Evolutionary conservation across 2,113 vertebrate genomes (phyloP).

Genomic region (Azemiops feae): DNA sequence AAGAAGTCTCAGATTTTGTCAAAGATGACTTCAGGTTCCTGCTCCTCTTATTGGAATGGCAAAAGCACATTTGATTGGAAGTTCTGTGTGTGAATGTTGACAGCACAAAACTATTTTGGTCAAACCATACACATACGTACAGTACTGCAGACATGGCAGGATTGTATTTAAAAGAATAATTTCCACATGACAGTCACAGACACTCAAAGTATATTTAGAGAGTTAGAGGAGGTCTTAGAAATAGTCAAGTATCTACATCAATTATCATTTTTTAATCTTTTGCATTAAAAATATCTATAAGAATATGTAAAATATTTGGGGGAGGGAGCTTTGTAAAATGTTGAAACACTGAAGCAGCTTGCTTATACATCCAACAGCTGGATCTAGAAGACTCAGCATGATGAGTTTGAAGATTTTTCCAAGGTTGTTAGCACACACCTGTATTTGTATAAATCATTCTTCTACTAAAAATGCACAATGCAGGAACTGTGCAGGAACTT

Average conservation of each 20-base stretch:
- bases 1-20: not conserved
- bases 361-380: not conserved
- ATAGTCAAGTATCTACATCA: not conserved
- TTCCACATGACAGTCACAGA: not conserved
- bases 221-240: not conserved
- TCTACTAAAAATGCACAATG: not conserved
- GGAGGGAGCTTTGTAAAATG: not conserved
- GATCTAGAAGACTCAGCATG: not conserved
- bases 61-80: not conserved
- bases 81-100: not conserved
- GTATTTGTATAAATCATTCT: not conserved
- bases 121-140: not conserved
- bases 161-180: not conserved
- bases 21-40: not conserved
- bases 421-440: not conserved
- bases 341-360: not conserved
- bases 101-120: not conserved
- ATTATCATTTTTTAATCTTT: not conserved
- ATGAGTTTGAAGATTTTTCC: not conserved
- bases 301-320: not conserved
- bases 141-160: not conserved
- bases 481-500: not conserved
- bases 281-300: not conserved
- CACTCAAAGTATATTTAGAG: not conserved
- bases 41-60: not conserved